Base-by-base conservation (phyloP, 1,140 invertebrate genomes). In the Scaptomyza pallida region DNA sequence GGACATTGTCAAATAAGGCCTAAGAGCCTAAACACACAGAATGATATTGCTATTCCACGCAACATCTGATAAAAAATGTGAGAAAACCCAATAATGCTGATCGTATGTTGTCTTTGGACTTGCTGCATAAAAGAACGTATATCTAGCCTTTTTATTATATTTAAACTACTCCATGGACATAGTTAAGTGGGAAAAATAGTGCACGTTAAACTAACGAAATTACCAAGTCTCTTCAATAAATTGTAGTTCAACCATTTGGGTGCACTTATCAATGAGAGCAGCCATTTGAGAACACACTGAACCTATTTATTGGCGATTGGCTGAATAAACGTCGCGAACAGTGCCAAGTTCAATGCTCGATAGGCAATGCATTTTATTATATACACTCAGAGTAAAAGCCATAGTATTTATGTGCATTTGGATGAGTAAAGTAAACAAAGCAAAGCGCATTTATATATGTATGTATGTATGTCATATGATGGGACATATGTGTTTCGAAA, bases 281-380 rank as follows among this genome's bases (percentile, higher is more conserved):
- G 17, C 30, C 13, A n/a, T 3, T 35, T 21, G 57, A 48, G n/a
- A 48, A 21, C n/a, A 48, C 26, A 17, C 35, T 40, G 6, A 15
- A 54, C 16, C 16, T 40, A 54, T 40, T 54, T 43, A n/a, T 55
- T 43, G 37, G 41, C n/a, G 35, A 26, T 12, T 41, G 35, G 9
- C 23, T 41, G 19, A 43, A 26, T 26, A 55, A 41, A 41, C 19
- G 52, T 37, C 23, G 37, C 19, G 16, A 21, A 16, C 50, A 1
- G 17, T 40, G 50, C 33, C 60, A 71, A 78, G 79, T 83, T 83
- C 79, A 83, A 83, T 59, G 79, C 16, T 83, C 79, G 79, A 83
- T 83, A 68, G 50, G 17, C 17, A 44, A 21, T 57, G 47, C 68
- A 71, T 56, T 50, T 35, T 50, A 43, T 63, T 62, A 54, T 21